phyloP scores from a whole-genome alignment of 2,888 invertebrate species.

The Zhengitettix transpicula region DNA sequence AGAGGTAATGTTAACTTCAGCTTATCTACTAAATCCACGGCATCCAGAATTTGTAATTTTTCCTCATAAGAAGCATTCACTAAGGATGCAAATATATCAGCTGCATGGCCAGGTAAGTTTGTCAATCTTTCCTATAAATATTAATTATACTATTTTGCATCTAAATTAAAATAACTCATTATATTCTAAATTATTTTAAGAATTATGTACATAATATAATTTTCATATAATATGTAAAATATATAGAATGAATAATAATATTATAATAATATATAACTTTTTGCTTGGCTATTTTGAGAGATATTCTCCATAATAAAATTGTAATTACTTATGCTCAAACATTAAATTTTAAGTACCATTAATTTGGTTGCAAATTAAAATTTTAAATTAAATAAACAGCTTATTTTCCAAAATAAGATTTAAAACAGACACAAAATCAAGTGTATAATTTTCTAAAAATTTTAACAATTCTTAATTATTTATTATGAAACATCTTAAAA shows the following conservation, averaged over 20 bases:
- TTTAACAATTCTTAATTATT: too few species aligned
- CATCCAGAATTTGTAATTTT: slow-evolving; percentile 29
- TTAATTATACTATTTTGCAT: not conserved
- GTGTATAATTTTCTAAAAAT: too few species aligned
- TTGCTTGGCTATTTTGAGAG: too few species aligned
- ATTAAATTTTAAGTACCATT: too few species aligned
- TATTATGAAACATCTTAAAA: too few species aligned
- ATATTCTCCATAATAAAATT: too few species aligned
- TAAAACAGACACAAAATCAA: too few species aligned
- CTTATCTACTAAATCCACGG: slow-evolving; percentile 27
- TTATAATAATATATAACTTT: too few species aligned
- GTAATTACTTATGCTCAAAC: too few species aligned
- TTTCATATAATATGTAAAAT: not conserved
- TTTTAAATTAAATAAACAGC: too few species aligned
- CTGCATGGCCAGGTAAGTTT: slow-evolving; percentile 25
- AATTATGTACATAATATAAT: not conserved
- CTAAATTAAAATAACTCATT: not conserved
- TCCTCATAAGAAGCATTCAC: slow-evolving; percentile 28
- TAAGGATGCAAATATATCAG: slow-evolving; percentile 28
- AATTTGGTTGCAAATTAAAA: too few species aligned
- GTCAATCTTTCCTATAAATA: slow-evolving; percentile 24
- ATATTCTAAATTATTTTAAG: not conserved
- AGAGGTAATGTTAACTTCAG: slow-evolving; percentile 28
- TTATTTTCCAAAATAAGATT: too few species aligned
- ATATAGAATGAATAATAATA: not conserved